Evolutionary conservation across 2,797 vertebrate species (phyloP), one percentile per base, ranked within the genome.

Genomic region (Coracias cyanogaster): DNA sequence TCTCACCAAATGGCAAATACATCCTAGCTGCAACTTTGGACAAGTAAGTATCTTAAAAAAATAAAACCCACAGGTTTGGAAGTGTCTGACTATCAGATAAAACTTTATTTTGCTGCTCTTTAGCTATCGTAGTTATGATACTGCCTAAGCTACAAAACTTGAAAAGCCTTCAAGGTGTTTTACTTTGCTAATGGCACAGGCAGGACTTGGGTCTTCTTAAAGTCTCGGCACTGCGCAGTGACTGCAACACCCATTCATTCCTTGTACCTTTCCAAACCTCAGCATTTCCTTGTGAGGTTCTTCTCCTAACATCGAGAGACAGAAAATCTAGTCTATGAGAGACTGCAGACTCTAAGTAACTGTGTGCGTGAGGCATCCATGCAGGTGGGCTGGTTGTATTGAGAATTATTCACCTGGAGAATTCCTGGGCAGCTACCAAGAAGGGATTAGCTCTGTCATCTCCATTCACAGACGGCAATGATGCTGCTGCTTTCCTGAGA

Each of bases 1-100:
- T 99, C 95, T 99, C 99, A 37, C 99, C 99, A 24, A 99, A 99
- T 4, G 99, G 99, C 95, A 99, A 99, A 98, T 99, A 99, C 97
- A 99, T 99, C 93, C 97, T 99, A 97, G 99, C 99, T 21, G 99
- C 99, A 20, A 99, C 99, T 58, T 97, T 99, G 98, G 99, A 99
- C 95, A 99, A 99, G 99, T 99, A 96, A 98, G 99, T 98, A 35
- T 67, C 74, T 14, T 0, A 26, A 46, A 15, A n/a, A 8, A 37
- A 1, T 43, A 16, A 35, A 39, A 2, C 13, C 12, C 19, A 6
- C 10, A 39, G 28, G 12, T 51, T 49, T 69, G 35, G n/a, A 51
- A 45, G 33, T 20, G 24, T 41, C 60, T 31, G 24, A 64, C 4
- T 45, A 25, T 57, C 64, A 85, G 12, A 25, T 57, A 41, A 45